Evolutionary conservation across 2,888 invertebrate species (phyloP).

Genomic region (Drosophila lutescens): DNA sequence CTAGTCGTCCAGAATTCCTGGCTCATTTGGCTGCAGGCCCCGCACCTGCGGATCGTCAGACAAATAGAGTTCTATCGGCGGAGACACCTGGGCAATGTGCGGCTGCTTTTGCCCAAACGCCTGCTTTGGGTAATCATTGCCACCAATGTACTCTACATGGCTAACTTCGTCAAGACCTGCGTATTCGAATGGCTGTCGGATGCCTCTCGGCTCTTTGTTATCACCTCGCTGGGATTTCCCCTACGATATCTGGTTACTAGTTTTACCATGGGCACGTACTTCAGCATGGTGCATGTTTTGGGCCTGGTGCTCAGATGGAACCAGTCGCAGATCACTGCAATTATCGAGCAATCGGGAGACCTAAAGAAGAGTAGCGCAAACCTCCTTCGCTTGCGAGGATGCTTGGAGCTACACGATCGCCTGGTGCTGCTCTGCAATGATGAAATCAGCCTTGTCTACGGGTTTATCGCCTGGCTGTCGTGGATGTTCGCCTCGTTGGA

Average conservation of each 20-base stretch:
- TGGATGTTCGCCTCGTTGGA: constrained; percentile 62
- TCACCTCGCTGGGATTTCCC: constrained; percentile 54
- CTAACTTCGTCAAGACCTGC: constrained; percentile 46
- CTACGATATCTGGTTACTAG: constrained; percentile 56
- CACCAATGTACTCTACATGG: constrained; percentile 47
- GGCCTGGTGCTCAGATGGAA: constrained; percentile 49
- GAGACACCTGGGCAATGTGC: constrained; percentile 30
- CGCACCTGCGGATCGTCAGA: constrained; percentile 58
- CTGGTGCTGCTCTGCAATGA: constrained; percentile 61
- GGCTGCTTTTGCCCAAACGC: constrained; percentile 45
- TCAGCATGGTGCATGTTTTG: constrained; percentile 55
- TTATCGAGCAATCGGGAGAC: constrained; percentile 39
- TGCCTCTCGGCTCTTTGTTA: constrained; percentile 30
- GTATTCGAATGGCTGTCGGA: constrained; percentile 44
- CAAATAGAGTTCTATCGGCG: constrained; percentile 54
- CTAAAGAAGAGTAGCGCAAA: constrained; percentile 31
- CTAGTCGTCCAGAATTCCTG: constrained; percentile 66
- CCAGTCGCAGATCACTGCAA: constrained; percentile 38
- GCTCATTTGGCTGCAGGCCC: constrained; percentile 58
- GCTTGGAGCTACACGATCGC: constrained; percentile 63
- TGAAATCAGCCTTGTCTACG: constrained; percentile 69
- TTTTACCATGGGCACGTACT: constrained; percentile 60
- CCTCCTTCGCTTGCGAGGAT: constrained; percentile 50
- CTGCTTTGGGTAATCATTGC: constrained; percentile 42
- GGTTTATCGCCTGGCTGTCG: constrained; percentile 61